phyloP scores from a whole-genome alignment of 2,113 vertebrate species.

The Corvus moneduloides region DNA sequence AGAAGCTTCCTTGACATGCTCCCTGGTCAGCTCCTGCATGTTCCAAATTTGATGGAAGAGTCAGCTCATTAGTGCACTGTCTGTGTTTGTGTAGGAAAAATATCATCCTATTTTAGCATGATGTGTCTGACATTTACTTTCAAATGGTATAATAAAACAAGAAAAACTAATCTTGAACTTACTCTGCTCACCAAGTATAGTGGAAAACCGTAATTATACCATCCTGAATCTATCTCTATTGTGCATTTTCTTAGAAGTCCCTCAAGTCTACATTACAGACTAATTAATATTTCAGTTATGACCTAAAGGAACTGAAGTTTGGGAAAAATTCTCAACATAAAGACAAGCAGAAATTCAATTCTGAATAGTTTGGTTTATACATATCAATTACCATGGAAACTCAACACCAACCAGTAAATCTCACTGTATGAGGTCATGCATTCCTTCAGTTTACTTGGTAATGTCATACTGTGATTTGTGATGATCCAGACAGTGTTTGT shows the following conservation, averaged over 20 bases:
- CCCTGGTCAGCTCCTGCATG: slow-evolving; percentile 37
- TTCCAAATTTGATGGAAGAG: slow-evolving; percentile 48
- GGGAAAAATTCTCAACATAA: not conserved
- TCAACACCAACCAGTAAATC: not conserved
- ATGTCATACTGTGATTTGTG: not conserved
- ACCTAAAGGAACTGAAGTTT: not conserved
- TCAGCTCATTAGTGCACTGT: slow-evolving; percentile 61
- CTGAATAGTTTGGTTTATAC: not conserved
- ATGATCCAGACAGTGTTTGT: not conserved
- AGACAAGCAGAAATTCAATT: not conserved
- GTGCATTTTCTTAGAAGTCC: not conserved
- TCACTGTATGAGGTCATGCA: not conserved
- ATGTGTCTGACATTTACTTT: slow-evolving; percentile 67
- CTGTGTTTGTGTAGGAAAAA: slow-evolving; percentile 50
- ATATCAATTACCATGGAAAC: not conserved
- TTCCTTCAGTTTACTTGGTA: not conserved
- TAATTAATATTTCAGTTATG: slow-evolving; percentile 39
- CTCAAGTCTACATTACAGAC: not conserved
- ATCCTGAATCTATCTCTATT: not conserved
- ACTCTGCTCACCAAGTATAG: slow-evolving; percentile 7
- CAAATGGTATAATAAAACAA: slow-evolving; percentile 55
- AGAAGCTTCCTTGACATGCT: slow-evolving; percentile 25
- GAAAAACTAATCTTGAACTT: slow-evolving; percentile 55
- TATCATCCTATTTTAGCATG: slow-evolving; percentile 47
- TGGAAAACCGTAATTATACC: slow-evolving; percentile 60